Percentiles rank a stretch among this genome's conserved stretches.
These are phyloP conservation scores for Saccopteryx leptura DNA, from an alignment of 2,113 vertebrate species.

Conservation along the genomic window DNA sequence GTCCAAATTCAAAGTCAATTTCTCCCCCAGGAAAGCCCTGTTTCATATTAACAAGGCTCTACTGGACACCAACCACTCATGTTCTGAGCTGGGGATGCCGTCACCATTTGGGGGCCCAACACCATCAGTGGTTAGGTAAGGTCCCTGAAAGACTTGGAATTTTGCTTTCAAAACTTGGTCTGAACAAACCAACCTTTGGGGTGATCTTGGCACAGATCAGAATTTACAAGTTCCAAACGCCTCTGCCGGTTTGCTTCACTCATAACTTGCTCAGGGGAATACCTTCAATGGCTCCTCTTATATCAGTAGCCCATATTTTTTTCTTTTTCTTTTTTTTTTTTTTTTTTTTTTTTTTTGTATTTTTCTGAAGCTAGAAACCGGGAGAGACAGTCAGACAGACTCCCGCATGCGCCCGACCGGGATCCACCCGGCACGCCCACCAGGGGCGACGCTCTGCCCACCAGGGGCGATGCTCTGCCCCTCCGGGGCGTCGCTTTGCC, in stretches of 20 bases:
- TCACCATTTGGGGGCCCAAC: background rate
- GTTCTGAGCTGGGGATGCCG: background rate
- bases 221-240: background rate
- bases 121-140: background rate
- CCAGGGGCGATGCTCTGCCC: too few relatives aligned
- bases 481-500: too few relatives aligned
- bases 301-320: background rate
- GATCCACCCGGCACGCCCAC: too few relatives aligned
- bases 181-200: background rate
- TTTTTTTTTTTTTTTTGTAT: too few relatives aligned
- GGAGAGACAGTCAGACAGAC: too few relatives aligned
- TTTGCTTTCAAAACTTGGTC: background rate
- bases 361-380: too few relatives aligned
- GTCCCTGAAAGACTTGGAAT: background rate
- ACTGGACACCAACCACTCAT: background rate
- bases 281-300: background rate
- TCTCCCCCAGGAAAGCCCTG: background rate
- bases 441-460: too few relatives aligned
- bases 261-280: background rate
- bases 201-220: background rate
- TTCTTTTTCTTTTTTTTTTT: too few relatives aligned
- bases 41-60: constrained; percentile 42
- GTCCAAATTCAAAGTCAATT: constrained; percentile 23
- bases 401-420: too few relatives aligned
- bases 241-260: background rate